A percentile compares a stretch with the other conserved stretches of the same genome.
Evolutionary conservation across 2,797 vertebrate species (phyloP).

Genomic region (Acanthurus leucopareius): DNA sequence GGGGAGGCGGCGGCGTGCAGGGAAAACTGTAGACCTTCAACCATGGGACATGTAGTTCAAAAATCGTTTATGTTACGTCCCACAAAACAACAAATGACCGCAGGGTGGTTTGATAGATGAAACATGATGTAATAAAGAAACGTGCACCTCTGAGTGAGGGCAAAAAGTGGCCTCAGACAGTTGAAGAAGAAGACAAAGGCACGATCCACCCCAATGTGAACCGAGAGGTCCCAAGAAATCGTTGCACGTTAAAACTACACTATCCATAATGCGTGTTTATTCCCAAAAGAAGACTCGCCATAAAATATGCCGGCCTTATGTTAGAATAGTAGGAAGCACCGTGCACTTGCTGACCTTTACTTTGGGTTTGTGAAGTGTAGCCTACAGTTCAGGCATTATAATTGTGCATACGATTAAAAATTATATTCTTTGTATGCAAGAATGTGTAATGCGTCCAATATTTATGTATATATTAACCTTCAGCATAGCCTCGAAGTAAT

Average conservation of each 20-base stretch:
- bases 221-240: constrained; percentile 32
- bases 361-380: neutral
- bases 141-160: neutral
- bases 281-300: constrained; percentile 3
- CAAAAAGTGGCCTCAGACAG: constrained; percentile 20
- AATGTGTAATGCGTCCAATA: no score
- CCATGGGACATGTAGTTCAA: constrained; percentile 87
- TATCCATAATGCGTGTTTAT: constrained; percentile 64
- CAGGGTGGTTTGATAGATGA: neutral
- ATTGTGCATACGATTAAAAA: no score
- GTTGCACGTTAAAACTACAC: constrained; percentile 60
- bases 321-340: neutral
- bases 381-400: no score
- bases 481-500: no score
- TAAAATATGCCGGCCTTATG: neutral
- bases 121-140: neutral
- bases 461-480: no score
- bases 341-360: neutral
- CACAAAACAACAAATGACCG: constrained; percentile 13
- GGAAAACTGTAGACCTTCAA: constrained; percentile 52
- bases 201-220: constrained; percentile 23
- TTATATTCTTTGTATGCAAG: no score
- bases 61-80: constrained; percentile 22
- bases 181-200: constrained; percentile 49
- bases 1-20: constrained; percentile 74